Evolutionary conservation across 2,888 invertebrate genomes (phyloP).

Genomic region (Meliscaeva auricollis): DNA sequence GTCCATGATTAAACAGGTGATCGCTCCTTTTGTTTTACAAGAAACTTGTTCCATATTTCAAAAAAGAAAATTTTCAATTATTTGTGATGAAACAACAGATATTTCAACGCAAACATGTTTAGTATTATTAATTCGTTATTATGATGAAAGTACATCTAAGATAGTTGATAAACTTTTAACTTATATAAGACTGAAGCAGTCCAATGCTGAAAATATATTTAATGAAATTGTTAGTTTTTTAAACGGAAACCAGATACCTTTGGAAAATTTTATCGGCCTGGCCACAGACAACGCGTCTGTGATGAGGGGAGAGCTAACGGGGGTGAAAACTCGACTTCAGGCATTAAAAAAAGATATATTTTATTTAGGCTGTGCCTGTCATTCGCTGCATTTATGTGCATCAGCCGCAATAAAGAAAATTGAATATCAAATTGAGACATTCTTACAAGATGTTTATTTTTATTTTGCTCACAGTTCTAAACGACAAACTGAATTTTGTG

Average conservation of each 20-base stretch:
- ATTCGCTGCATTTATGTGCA: constrained; percentile 22
- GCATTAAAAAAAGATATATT: constrained; percentile 12
- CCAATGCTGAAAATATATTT: constrained; percentile 17
- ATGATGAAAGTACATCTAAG: constrained; percentile 23
- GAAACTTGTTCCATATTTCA: constrained; percentile 5
- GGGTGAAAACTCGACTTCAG: constrained; percentile 18
- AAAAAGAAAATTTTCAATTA: constrained; percentile 33
- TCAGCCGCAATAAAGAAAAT: constrained; percentile 35
- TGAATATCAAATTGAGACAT: constrained; percentile 38
- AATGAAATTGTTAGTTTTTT: constrained; percentile 5
- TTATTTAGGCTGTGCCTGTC: constrained; percentile 26
- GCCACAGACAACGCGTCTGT: constrained; percentile 35
- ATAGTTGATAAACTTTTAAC: constrained; percentile 31
- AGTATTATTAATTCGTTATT: constrained; percentile 22
- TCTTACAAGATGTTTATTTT: constrained; percentile 43
- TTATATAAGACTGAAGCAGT: constrained; percentile 38
- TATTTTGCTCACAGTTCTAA: constrained; percentile 42
- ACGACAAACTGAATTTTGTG: constrained; percentile 31
- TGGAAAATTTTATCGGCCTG: constrained; percentile 28
- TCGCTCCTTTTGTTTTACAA: constrained; percentile 23
- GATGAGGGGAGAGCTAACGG: constrained; percentile 25
- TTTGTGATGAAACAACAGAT: constrained; percentile 39
- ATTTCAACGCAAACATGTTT: constrained; percentile 22
- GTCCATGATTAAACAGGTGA: constrained; percentile 28
- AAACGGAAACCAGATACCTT: not conserved